These are phyloP conservation scores for Merodon equestris DNA, from an alignment of 2,888 invertebrate species.

Conservation along the genomic window DNA sequence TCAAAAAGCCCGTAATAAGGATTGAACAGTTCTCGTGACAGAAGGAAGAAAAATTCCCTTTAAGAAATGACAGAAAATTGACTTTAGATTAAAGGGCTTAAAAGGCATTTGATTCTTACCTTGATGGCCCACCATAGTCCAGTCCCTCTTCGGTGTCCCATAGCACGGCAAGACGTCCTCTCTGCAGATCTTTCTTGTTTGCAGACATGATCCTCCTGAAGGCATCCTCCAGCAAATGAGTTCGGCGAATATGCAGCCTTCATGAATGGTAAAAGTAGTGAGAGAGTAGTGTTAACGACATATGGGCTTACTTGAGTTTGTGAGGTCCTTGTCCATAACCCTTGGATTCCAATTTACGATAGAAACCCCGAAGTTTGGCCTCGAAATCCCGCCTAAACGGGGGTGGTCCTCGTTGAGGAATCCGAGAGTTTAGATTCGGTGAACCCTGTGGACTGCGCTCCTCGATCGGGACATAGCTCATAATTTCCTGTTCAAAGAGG, in stretches of 20 bases:
- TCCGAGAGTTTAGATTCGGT: conserved; percentile 86
- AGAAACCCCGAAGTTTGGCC: conserved; percentile 95
- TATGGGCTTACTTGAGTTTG: conserved; percentile 88
- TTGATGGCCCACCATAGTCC: conserved; percentile 98
- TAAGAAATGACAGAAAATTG: conserved; percentile 19
- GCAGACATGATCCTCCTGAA: conserved; percentile 98
- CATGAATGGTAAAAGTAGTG: conserved; percentile 1
- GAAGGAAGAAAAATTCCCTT: conserved; percentile 96
- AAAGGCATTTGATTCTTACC: conserved; percentile 66
- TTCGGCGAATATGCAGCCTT: conserved; percentile 94
- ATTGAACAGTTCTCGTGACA: conserved; percentile 98
- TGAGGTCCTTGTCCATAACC: conserved; percentile 98
- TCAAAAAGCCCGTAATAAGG: conserved; percentile 99
- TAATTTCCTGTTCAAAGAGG: conserved; percentile 98
- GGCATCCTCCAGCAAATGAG: conserved; percentile 96
- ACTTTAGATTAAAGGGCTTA: no score
- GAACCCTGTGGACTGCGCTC: conserved; percentile 83
- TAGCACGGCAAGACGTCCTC: conserved; percentile 95
- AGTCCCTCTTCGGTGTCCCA: conserved; percentile 98
- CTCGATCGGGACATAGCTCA: conserved; percentile 94
- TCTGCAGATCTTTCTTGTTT: conserved; percentile 96
- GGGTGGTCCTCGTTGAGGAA: conserved; percentile 89
- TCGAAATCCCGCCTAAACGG: conserved; percentile 96
- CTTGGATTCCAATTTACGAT: conserved; percentile 95
- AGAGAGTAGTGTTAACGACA: not conserved